Evolutionary conservation across 2,797 vertebrate genomes (phyloP).

Genomic region (Eurystomus glaucurus): DNA sequence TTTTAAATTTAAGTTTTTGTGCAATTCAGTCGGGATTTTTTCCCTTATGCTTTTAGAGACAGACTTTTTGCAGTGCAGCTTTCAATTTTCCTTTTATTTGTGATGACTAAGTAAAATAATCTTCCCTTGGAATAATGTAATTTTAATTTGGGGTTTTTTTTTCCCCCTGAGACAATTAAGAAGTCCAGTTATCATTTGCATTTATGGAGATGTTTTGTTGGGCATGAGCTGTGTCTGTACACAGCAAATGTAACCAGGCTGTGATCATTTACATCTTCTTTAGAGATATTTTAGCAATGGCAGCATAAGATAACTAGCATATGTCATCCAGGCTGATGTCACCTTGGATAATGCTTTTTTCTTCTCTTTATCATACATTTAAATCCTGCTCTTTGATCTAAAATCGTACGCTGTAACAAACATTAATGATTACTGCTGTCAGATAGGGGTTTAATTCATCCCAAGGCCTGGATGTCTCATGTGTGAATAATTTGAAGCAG

Average conservation of each 20-base stretch:
- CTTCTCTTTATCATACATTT: conserved; percentile 25
- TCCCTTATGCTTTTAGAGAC: background rate
- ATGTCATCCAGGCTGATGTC: background rate
- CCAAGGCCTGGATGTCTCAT: background rate
- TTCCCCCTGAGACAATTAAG: background rate
- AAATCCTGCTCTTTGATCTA: conserved; percentile 18
- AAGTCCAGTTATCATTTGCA: background rate
- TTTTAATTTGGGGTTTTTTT: background rate
- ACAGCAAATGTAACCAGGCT: background rate
- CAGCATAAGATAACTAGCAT: background rate
- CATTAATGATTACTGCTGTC: conserved; percentile 6
- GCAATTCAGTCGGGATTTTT: background rate
- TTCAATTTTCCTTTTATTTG: background rate
- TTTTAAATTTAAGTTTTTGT: background rate
- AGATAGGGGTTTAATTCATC: conserved; percentile 37
- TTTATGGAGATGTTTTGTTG: background rate
- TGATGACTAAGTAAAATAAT: background rate
- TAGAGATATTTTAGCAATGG: background rate
- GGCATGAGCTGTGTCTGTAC: background rate
- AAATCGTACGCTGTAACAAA: background rate
- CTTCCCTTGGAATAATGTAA: background rate
- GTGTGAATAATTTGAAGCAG: conserved; percentile 16
- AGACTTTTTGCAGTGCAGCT: background rate
- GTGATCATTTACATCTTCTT: background rate
- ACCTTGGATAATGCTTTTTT: conserved; percentile 24